These are phyloP conservation scores for Hipparchia sbordonii DNA, from an alignment of 2,888 invertebrate genomes.

Conservation along the genomic window DNA sequence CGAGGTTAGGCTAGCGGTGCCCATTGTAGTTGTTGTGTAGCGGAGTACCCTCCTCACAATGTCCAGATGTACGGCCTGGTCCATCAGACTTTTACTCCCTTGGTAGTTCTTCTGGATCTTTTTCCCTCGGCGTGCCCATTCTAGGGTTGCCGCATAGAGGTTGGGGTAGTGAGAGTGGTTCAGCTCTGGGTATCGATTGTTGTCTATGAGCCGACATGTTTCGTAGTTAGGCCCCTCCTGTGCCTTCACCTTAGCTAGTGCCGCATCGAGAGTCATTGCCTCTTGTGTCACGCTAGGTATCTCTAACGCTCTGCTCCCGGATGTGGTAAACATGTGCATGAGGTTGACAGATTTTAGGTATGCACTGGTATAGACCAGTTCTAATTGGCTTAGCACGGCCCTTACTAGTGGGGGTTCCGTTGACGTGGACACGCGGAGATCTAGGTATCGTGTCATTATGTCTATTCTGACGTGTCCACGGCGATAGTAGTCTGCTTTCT, in stretches of 20 bases:
- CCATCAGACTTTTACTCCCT: background rate
- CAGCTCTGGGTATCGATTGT: background rate
- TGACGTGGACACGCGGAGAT: background rate
- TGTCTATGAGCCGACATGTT: background rate
- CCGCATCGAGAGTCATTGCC: background rate
- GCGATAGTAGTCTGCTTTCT: background rate
- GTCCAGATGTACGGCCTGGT: background rate
- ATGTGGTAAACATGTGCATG: background rate
- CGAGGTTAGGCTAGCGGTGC: background rate
- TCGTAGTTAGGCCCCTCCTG: background rate
- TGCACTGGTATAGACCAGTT: background rate
- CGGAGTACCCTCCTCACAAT: background rate
- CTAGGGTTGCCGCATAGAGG: background rate
- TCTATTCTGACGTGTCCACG: background rate
- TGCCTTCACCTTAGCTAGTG: background rate
- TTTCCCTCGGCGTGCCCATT: background rate
- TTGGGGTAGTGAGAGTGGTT: conserved; percentile 1
- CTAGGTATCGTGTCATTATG: background rate
- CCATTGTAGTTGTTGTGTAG: background rate
- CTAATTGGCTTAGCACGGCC: background rate
- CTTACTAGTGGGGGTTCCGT: background rate
- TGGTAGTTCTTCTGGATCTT: background rate
- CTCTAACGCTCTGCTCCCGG: background rate
- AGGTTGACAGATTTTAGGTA: background rate
- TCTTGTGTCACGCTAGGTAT: background rate